Evolutionary conservation across 1,140 invertebrate genomes (phyloP), one percentile per base, ranked within the genome.

Genomic region (Diprion similis): DNA sequence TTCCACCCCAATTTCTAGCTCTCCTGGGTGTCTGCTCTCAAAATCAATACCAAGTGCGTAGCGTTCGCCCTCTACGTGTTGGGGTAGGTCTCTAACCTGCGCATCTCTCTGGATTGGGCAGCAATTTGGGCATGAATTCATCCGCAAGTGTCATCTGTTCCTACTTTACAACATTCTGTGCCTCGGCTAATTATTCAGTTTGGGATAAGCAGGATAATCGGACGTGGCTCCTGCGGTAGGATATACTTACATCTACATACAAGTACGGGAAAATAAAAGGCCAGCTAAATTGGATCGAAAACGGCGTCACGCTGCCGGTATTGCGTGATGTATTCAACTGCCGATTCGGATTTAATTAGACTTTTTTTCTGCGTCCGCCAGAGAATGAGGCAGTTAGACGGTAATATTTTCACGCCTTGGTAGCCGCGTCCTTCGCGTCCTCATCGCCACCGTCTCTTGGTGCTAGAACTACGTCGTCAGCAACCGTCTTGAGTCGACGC

Each of bases 311-410:
- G 24, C 24, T 37, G 24, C 51, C 51, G 51, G 51, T 9, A 59
- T 59, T 59, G 51, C 51, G 51, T 17, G 51, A 59, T 17, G 51
- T 59, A 59, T 59, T 59, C 51, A 59, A 59, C 51, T 59, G n/a
- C 51, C 51, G 51, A 17, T 59, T 59, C 9, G n/a, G 51, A 10
- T 59, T 59, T 59, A 17, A 59, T 8, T 59, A 59, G 11, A 17
- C 0, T 59, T 59, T 59, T 59, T 37, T 37, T 37, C 24, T 37
- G 24, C 51, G n/a, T 59, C 51, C 51, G 51, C 11, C 51, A 59
- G 51, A 59, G 51, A 59, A 59, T 59, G 51, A 59, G 51, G 11
- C 51, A 59, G 11, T 17, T 13, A 13, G 51, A 17, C 24, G 24
- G 24, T 37, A 6, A 59, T 17, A 59, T 59, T 59, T 59, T 9